Conservation (phyloP, 2,797 vertebrate genomes). For the Emydoidea blandingii region DNA sequence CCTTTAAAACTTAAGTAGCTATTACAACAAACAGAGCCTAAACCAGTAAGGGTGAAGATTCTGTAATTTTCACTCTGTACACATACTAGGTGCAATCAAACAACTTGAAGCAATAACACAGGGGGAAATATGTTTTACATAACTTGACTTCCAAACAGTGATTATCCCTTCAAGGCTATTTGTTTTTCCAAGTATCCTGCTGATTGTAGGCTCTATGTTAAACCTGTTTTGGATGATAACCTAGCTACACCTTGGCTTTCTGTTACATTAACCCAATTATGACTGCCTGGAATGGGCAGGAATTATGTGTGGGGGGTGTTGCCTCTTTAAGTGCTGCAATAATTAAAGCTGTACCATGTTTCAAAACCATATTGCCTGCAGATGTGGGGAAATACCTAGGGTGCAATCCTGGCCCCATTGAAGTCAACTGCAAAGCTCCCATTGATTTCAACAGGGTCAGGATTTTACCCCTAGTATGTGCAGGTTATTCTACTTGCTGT, state of each 20-base stretch:
- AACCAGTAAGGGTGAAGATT: conserved; percentile 71
- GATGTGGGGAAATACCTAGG: not conserved
- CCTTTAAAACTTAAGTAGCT: conserved; percentile 70
- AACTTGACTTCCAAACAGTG: conserved; percentile 72
- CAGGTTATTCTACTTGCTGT: not conserved
- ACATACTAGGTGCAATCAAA: conserved; percentile 68
- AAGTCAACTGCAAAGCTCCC: not conserved
- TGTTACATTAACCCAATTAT: conserved; percentile 50
- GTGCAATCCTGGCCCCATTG: not conserved
- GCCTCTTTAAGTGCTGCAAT: not conserved
- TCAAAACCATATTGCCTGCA: not conserved
- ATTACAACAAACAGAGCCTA: conserved; percentile 63
- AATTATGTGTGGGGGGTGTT: not conserved
- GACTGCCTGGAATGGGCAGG: conserved; percentile 13
- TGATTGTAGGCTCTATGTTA: conserved; percentile 73
- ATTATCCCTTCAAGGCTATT: conserved; percentile 76
- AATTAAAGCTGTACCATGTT: not conserved
- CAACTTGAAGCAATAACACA: conserved; percentile 70
- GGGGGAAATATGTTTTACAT: conserved; percentile 75
- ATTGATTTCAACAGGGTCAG: not conserved
- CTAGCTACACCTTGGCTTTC: conserved; percentile 64
- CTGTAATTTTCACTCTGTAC: conserved; percentile 62
- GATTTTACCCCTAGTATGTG: not conserved
- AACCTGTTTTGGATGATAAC: conserved; percentile 80
- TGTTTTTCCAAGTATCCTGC: conserved; percentile 76